Conservation (phyloP, 2,888 invertebrate genomes). For the Oligia latruncula region DNA sequence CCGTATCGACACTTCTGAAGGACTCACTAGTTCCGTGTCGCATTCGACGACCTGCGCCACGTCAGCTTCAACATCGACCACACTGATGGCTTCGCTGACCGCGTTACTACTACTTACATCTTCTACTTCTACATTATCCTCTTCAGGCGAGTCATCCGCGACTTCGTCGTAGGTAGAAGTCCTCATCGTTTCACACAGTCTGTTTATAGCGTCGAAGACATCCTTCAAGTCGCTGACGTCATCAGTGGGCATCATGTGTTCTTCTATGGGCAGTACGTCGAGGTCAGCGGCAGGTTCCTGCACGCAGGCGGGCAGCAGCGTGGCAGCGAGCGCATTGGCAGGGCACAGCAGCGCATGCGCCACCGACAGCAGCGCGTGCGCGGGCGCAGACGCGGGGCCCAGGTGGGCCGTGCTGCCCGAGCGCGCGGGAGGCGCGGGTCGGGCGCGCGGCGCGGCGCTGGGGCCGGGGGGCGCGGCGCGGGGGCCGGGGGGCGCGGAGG, state of each 20-base stretch:
- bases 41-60: slow-evolving; percentile 58
- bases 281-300: slow-evolving; percentile 65
- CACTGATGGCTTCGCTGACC: slow-evolving; percentile 33
- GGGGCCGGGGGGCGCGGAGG: slow-evolving; percentile 59
- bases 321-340: slow-evolving; percentile 75
- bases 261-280: slow-evolving; percentile 76
- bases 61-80: slow-evolving; percentile 44
- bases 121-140: slow-evolving; percentile 42
- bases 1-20: slow-evolving; percentile 73
- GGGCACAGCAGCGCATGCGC: slow-evolving; percentile 83
- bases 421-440: slow-evolving; percentile 65
- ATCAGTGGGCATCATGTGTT: slow-evolving; percentile 76
- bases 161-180: slow-evolving; percentile 78
- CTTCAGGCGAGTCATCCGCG: slow-evolving; percentile 40
- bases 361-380: slow-evolving; percentile 73
- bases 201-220: slow-evolving; percentile 88
- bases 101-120: slow-evolving; percentile 34
- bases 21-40: slow-evolving; percentile 69
- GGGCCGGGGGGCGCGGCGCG: neutral
- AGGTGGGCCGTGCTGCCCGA: slow-evolving; percentile 78
- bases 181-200: slow-evolving; percentile 87
- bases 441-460: too few relatives aligned
- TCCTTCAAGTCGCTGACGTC: slow-evolving; percentile 86
- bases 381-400: slow-evolving; percentile 71
- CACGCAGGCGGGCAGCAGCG: slow-evolving; percentile 40